Evolutionary conservation across 2,797 vertebrate species (phyloP).

Genomic region (Tympanoctomys barrerae): DNA sequence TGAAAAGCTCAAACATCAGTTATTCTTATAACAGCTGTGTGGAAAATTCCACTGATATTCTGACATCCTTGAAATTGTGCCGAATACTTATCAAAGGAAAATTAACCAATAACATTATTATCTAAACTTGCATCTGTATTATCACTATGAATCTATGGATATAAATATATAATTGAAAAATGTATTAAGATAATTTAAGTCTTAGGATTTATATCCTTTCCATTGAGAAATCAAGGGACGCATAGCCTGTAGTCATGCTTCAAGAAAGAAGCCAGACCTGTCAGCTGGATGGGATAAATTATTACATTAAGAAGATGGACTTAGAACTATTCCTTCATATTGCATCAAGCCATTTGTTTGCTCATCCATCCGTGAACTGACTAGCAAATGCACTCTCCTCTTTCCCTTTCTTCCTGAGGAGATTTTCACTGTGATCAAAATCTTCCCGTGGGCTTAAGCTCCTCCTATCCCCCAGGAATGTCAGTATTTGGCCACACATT

Average conservation of each 20-base stretch:
- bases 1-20: background rate
- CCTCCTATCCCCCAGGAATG: slow-evolving; percentile 52
- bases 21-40: background rate
- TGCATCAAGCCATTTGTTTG: slow-evolving; percentile 53
- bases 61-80: background rate
- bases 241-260: background rate
- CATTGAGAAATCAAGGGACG: background rate
- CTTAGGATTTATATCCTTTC: slow-evolving; percentile 43
- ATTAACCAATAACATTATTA: background rate
- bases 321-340: slow-evolving; percentile 46
- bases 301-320: background rate
- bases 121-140: background rate
- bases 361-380: slow-evolving; percentile 33
- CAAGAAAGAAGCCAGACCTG: slow-evolving; percentile 26
- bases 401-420: slow-evolving; percentile 36
- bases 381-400: slow-evolving; percentile 21
- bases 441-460: slow-evolving; percentile 21
- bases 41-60: background rate
- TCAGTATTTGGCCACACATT: slow-evolving; percentile 24
- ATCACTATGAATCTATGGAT: background rate
- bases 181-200: background rate
- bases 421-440: slow-evolving; percentile 51
- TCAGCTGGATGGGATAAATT: slow-evolving; percentile 26
- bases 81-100: background rate
- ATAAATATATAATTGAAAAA: background rate